phyloP scores from a whole-genome alignment of 2,113 vertebrate genomes.

The Bubo scandiacus region DNA sequence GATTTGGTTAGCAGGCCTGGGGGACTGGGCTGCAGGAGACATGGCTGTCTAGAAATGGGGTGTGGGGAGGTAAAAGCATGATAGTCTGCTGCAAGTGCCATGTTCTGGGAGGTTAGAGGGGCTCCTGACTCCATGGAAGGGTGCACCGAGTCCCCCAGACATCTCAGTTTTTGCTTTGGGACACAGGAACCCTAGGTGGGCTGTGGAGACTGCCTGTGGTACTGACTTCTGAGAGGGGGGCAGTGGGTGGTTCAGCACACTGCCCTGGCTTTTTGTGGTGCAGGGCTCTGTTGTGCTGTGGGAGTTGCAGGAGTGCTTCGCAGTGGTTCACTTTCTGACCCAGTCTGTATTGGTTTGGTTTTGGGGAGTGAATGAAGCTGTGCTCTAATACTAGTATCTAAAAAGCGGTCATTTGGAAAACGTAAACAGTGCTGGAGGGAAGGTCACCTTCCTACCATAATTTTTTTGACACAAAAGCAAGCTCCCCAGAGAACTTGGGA shows the following conservation, averaged over 20 bases:
- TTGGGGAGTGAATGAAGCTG: neutral
- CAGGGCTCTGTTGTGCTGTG: neutral
- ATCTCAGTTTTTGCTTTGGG: neutral
- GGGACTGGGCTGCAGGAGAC: neutral
- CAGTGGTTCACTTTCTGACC: neutral
- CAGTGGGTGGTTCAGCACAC: neutral
- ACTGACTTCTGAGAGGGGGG: neutral
- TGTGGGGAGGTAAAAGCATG: rapidly evolving
- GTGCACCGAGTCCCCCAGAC: neutral
- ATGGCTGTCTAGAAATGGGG: neutral
- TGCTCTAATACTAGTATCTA: neutral
- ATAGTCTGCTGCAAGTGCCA: neutral
- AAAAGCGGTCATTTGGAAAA: neutral
- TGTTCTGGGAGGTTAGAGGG: neutral
- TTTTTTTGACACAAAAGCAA: neutral
- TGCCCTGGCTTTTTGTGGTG: neutral
- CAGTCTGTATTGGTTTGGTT: neutral
- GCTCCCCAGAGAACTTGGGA: neutral
- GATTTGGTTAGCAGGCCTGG: neutral
- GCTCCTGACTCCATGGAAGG: neutral
- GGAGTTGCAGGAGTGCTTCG: neutral
- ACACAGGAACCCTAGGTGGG: neutral
- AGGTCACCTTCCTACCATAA: neutral
- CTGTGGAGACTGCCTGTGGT: neutral
- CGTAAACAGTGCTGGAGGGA: neutral